A percentile compares a stretch with the other conserved stretches of the same genome.
Conservation (phyloP, 2,888 invertebrate species). For the Anticlea derivata region DNA sequence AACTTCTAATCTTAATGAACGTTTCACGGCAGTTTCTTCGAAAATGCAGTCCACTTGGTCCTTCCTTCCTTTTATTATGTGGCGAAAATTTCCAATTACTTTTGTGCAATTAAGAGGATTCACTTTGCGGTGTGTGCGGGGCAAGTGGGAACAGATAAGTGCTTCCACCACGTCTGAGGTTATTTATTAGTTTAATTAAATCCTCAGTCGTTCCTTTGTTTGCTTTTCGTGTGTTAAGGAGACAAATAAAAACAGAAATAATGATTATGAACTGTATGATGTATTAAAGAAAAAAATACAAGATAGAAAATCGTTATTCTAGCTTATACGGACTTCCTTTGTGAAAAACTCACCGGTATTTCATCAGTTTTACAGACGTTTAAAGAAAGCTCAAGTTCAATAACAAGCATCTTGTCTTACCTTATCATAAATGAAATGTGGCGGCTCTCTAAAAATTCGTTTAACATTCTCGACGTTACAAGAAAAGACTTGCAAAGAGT, state of each 20-base stretch:
- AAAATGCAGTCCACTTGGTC: slow-evolving; percentile 32
- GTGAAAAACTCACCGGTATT: not conserved
- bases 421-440: slow-evolving; percentile 35
- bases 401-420: slow-evolving; percentile 13
- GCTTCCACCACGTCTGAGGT: slow-evolving; percentile 43
- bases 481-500: slow-evolving; percentile 51
- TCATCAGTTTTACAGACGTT: not conserved
- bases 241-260: not conserved
- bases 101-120: slow-evolving; percentile 62
- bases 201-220: slow-evolving; percentile 38
- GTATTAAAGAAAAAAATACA: no score
- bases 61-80: slow-evolving; percentile 46
- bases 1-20: slow-evolving; percentile 55
- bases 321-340: not conserved
- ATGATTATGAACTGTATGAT: no score
- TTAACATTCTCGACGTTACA: slow-evolving; percentile 47
- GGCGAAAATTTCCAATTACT: slow-evolving; percentile 61
- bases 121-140: slow-evolving; percentile 46
- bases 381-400: slow-evolving; percentile 8
- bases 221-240: slow-evolving; percentile 4
- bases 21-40: slow-evolving; percentile 48
- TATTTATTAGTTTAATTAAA: slow-evolving; percentile 62
- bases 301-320: no score
- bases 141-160: slow-evolving; percentile 52
- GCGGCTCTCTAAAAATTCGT: slow-evolving; percentile 47